Evolutionary conservation across 2,113 vertebrate genomes (phyloP).

Genomic region (Coptodon bakossiorum): DNA sequence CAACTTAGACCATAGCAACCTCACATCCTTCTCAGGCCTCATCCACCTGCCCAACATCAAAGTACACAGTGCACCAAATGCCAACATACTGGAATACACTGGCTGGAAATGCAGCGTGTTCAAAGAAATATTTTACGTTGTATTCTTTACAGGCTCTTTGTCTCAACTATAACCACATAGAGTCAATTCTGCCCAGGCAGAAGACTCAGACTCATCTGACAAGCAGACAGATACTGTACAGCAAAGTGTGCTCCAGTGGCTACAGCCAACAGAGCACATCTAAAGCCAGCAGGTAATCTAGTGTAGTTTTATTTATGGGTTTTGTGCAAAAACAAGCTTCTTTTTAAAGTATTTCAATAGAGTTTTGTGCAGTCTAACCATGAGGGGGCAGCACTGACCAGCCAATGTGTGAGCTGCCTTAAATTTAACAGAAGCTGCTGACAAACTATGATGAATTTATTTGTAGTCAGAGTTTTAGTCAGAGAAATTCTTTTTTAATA

Average conservation of each 20-base stretch:
- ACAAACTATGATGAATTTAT: not conserved
- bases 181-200: slow-evolving; percentile 78
- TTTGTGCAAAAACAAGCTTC: not conserved
- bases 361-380: not conserved
- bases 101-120: not conserved
- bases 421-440: not conserved
- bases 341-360: not conserved
- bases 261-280: slow-evolving; percentile 72
- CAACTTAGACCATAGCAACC: slow-evolving; percentile 81
- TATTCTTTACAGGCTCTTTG: slow-evolving; percentile 66
- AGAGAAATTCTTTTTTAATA: not conserved
- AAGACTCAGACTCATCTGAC: slow-evolving; percentile 72
- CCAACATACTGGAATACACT: not conserved
- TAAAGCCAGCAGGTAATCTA: slow-evolving; percentile 70
- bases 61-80: slow-evolving; percentile 41
- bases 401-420: not conserved
- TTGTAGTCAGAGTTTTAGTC: not conserved
- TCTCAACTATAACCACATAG: slow-evolving; percentile 81
- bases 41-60: slow-evolving; percentile 80
- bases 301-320: not conserved
- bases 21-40: slow-evolving; percentile 80
- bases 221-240: slow-evolving; percentile 77
- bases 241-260: slow-evolving; percentile 81
- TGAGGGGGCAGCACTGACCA: slow-evolving; percentile 62
- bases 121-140: not conserved